phyloP scores from a whole-genome alignment of 2,113 vertebrate genomes.

The Onychostoma macrolepis region DNA sequence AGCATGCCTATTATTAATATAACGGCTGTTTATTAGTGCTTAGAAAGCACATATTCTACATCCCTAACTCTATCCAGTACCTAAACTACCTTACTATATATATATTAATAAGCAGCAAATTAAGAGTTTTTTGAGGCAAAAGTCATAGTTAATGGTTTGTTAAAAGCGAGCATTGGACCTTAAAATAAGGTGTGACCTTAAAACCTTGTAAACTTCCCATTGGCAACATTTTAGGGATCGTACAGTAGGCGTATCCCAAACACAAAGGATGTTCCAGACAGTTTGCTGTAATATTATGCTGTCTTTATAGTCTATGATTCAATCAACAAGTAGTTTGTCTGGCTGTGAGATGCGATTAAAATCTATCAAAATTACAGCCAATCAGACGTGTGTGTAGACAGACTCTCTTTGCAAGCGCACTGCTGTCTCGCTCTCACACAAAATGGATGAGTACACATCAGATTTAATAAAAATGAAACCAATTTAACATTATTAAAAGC shows the following conservation, averaged over 20 bases:
- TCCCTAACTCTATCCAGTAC: too few relatives aligned
- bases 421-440: background rate
- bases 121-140: too few relatives aligned
- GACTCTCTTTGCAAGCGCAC: background rate
- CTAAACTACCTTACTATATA: too few relatives aligned
- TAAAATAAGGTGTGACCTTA: too few relatives aligned
- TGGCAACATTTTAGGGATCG: background rate
- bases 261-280: background rate
- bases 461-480: background rate
- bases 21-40: too few relatives aligned
- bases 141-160: too few relatives aligned
- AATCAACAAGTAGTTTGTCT: background rate
- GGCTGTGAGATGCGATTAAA: background rate
- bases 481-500: background rate
- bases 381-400: background rate
- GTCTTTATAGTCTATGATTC: background rate
- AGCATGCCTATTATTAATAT: too few relatives aligned
- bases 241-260: background rate
- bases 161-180: too few relatives aligned
- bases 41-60: too few relatives aligned
- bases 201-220: background rate
- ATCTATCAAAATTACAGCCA: background rate
- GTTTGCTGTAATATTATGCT: background rate
- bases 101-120: too few relatives aligned
- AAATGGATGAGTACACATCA: background rate